These are phyloP conservation scores for Darevskia nairensis DNA, from an alignment of 2,797 vertebrate species.

Conservation along the genomic window DNA sequence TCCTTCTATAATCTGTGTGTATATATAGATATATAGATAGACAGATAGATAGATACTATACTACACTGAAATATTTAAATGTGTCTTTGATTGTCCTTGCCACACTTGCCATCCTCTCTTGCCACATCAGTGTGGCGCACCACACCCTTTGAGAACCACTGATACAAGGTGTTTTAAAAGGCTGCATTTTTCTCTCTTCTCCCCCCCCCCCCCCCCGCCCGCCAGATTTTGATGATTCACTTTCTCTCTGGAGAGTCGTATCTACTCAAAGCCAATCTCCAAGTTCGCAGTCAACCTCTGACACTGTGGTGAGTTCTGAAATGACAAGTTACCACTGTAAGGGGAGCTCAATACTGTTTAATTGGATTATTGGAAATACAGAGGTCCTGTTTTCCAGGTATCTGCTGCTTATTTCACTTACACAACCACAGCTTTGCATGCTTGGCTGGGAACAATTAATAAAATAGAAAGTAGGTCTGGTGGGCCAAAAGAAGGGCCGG, in stretches of 20 bases:
- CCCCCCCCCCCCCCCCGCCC: background rate
- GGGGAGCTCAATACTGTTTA: background rate
- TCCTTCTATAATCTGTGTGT: background rate
- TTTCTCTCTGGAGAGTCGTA: conserved; percentile 84
- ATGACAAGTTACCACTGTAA: background rate
- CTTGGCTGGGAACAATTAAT: no score
- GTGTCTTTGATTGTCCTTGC: no score
- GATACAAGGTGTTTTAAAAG: background rate
- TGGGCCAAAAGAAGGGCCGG: no score
- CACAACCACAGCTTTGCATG: no score
- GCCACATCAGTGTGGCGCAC: no score
- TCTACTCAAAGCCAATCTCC: conserved; percentile 79
- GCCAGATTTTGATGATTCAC: conserved; percentile 86
- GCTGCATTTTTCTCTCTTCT: conserved; percentile 8
- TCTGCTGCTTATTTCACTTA: no score
- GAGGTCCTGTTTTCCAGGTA: background rate
- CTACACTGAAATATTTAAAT: no score
- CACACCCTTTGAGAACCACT: no score
- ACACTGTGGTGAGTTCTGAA: conserved; percentile 86
- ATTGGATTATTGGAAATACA: background rate
- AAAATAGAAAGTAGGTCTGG: no score
- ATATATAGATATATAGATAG: no score
- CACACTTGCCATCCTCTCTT: no score
- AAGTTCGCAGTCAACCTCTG: conserved; percentile 90
- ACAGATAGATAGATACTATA: no score